Conservation (phyloP, 2,113 vertebrate genomes). For the Oreochromis aureus region DNA sequence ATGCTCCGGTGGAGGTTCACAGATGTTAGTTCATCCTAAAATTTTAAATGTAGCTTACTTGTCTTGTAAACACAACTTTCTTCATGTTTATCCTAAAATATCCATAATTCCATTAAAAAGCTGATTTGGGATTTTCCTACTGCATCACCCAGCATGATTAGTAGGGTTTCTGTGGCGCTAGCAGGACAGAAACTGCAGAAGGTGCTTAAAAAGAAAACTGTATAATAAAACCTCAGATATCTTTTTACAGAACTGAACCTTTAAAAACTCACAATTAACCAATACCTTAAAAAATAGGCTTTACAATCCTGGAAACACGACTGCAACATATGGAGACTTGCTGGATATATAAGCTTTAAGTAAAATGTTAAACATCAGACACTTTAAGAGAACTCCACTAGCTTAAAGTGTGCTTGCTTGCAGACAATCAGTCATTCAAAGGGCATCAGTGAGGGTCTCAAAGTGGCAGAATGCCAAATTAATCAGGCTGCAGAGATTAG, state of each 20-base stretch:
- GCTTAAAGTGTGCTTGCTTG: not conserved
- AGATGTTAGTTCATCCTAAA: conserved; percentile 13
- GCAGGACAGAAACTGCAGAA: not conserved
- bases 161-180: not conserved
- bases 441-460: not conserved
- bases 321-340: not conserved
- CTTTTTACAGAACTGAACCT: not conserved
- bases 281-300: not conserved
- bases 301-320: not conserved
- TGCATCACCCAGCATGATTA: not conserved
- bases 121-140: not conserved
- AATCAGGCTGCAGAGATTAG: conserved; percentile 6
- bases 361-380: not conserved
- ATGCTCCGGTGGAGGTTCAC: not conserved
- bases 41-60: not conserved
- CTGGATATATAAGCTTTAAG: not conserved
- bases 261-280: not conserved
- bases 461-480: not conserved
- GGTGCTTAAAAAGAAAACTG: not conserved
- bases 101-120: not conserved
- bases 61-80: not conserved
- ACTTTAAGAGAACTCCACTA: not conserved
- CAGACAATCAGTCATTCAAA: not conserved
- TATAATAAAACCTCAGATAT: not conserved
- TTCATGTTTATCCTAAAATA: not conserved